Base-by-base conservation (phyloP, 1,140 invertebrate species). In the Pogonus chalceus region DNA sequence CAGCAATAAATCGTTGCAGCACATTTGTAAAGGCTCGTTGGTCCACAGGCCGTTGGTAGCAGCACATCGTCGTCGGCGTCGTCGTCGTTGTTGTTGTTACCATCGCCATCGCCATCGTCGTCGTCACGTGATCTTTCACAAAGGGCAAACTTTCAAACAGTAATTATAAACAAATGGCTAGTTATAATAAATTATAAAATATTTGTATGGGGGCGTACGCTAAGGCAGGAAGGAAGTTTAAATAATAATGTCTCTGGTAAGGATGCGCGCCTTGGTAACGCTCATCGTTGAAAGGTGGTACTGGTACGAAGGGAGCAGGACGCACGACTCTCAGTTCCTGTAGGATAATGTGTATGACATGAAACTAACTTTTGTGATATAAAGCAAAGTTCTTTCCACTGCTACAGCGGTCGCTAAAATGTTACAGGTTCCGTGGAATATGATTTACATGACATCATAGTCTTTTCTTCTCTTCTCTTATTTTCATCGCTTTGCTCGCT, bases 101-200 rank as follows among this genome's bases (percentile, higher is more conserved):
- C n/a, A n/a, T n/a, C n/a, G n/a, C n/a, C n/a, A n/a, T n/a, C n/a
- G n/a, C n/a, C n/a, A n/a, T n/a, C n/a, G n/a, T n/a, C n/a, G n/a
- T n/a, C n/a, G n/a, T n/a, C n/a, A n/a, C n/a, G 37, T 18, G 9
- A 18, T 18, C 37, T 43, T 18, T 43, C 37, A 43, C 37, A 43
- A 43, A 43, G 37, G 3, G 7, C 37, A 43, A 43, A 43, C 37
- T 43, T 43, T 43, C 37, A 43, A 43, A 43, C 37, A 43, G 37
- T 43, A 43, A 43, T 43, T 43, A 43, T 43, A 43, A 43, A 43
- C 37, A 43, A 43, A 43, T 43, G 37, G 37, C 18, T 43, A 43
- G 37, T 43, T 43, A 43, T 43, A 43, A 43, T 43, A 43, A 43
- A 43, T 43, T 43, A 43, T 43, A 43, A 43, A 43, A 43, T 43